Evolutionary conservation across 2,113 vertebrate species (phyloP).

Genomic region (Rhegmatorhina hoffmannsi): DNA sequence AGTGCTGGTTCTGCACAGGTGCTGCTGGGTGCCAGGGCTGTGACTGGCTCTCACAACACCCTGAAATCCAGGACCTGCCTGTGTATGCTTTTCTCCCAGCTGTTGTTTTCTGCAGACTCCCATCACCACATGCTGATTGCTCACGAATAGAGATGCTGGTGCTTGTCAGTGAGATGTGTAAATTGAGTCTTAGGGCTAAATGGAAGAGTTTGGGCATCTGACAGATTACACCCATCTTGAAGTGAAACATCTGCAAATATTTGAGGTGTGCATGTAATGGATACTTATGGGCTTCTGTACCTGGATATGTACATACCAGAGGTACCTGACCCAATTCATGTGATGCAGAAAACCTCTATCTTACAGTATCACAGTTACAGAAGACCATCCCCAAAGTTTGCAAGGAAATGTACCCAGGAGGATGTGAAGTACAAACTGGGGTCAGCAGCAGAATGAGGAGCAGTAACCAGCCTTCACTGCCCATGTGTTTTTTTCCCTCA

Average conservation of each 20-base stretch:
- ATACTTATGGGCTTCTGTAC: accelerated
- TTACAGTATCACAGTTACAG: neutral
- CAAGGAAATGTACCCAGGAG: neutral
- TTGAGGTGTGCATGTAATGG: neutral
- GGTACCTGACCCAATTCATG: accelerated
- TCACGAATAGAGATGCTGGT: neutral
- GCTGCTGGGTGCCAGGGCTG: neutral
- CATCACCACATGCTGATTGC: accelerated
- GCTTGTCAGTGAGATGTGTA: neutral
- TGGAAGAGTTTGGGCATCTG: neutral
- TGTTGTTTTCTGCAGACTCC: neutral
- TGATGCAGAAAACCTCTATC: neutral
- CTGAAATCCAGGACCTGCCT: accelerated
- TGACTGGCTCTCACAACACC: neutral
- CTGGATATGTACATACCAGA: accelerated
- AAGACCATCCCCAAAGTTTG: neutral
- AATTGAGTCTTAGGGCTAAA: neutral
- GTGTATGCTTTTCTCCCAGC: neutral
- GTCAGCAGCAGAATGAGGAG: neutral
- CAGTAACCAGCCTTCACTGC: accelerated
- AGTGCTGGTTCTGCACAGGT: neutral
- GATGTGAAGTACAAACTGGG: neutral
- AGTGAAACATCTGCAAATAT: neutral
- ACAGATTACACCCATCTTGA: neutral
- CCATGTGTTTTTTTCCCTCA: accelerated